Percentiles rank a stretch among this genome's conserved stretches.
These are phyloP conservation scores for Macrotrachela quadricornifera DNA, from an alignment of 1,140 invertebrate genomes.

Conservation along the genomic window DNA sequence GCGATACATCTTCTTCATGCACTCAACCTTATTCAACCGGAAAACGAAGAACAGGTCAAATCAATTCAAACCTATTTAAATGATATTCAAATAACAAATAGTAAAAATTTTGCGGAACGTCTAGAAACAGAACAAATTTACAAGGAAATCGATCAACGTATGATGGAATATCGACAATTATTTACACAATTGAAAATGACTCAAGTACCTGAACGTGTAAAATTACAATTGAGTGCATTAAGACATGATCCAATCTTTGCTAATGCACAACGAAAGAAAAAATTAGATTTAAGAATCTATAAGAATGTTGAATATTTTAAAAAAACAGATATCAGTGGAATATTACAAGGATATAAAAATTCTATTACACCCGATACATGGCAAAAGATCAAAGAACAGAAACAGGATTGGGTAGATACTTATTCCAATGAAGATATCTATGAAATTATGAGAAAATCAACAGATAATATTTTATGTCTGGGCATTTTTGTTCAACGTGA, in stretches of 20 bases:
- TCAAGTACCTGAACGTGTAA: conserved; percentile 1
- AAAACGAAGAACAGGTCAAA: neutral
- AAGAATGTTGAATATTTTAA: conserved; percentile 3
- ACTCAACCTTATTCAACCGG: neutral
- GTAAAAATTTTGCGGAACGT: neutral
- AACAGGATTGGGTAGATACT: neutral
- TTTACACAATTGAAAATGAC: conserved; percentile 1
- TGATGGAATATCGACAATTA: conserved; percentile 1
- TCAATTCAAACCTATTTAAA: conserved; percentile 1
- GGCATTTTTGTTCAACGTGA: neutral
- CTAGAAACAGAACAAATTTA: neutral
- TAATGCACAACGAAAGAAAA: neutral
- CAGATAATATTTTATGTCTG: conserved; percentile 1
- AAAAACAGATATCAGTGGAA: neutral
- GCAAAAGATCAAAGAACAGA: neutral
- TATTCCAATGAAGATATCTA: neutral
- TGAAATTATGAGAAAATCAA: conserved; percentile 1
- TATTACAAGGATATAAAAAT: neutral
- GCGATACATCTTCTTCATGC: neutral
- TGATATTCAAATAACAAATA: neutral
- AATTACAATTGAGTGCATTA: neutral
- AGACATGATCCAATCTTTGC: conserved; percentile 2
- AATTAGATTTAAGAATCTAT: neutral
- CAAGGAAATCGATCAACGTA: conserved; percentile 1
- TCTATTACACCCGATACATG: neutral